Evolutionary conservation across 2,888 invertebrate genomes (phyloP).

Genomic region (Apamea crenata): DNA sequence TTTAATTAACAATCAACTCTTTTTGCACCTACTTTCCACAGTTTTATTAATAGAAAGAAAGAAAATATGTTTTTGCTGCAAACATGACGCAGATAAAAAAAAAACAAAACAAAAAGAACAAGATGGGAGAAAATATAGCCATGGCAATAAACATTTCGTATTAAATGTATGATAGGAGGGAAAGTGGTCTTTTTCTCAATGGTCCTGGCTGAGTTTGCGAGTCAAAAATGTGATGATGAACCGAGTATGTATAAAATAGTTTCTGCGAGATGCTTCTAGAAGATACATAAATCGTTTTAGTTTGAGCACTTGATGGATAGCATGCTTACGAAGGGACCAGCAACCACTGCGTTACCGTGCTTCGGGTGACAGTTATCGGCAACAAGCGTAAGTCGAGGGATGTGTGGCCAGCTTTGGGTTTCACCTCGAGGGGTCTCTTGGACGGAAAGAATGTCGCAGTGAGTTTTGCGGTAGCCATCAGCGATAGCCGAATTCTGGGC

Average conservation of each 20-base stretch:
- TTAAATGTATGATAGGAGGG: not conserved
- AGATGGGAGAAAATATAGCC: not conserved
- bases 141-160: not conserved
- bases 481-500: too few species aligned
- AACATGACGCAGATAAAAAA: not conserved
- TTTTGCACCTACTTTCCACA: slow-evolving; percentile 7
- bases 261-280: not conserved
- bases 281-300: too few species aligned
- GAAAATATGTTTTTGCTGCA: not conserved
- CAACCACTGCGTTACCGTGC: not conserved
- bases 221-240: not conserved
- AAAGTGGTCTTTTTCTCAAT: not conserved
- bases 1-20: slow-evolving; percentile 14
- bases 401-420: too few species aligned
- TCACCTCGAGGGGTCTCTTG: too few species aligned
- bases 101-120: not conserved
- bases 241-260: not conserved
- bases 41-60: not conserved
- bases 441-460: too few species aligned
- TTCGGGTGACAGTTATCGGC: not conserved
- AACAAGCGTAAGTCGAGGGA: not conserved
- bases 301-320: not conserved
- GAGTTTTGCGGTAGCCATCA: too few species aligned
- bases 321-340: not conserved
- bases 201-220: not conserved